Evolutionary conservation across 2,113 vertebrate genomes (phyloP).

Genomic region (Pipra filicauda): DNA sequence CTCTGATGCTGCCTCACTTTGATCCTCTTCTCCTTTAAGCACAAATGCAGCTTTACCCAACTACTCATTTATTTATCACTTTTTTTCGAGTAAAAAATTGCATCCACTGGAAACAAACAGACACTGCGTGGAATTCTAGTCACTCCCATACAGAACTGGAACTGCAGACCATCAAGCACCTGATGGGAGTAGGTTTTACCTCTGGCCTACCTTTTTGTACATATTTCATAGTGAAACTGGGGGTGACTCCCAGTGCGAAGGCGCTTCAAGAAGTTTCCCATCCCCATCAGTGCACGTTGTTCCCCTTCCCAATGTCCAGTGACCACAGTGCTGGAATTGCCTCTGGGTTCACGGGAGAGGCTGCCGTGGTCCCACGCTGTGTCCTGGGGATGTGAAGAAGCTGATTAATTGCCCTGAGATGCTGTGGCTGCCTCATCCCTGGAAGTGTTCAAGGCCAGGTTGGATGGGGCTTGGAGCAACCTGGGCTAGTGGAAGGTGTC

Average conservation of each 20-base stretch:
- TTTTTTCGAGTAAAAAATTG: constrained; percentile 25
- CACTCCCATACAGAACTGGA: constrained; percentile 6
- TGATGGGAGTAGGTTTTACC: neutral
- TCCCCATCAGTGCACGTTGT: fast-evolving
- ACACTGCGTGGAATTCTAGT: constrained; percentile 4
- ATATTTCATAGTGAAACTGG: neutral
- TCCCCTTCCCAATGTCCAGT: fast-evolving
- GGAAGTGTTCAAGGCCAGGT: neutral
- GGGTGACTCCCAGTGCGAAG: neutral
- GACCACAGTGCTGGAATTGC: fast-evolving
- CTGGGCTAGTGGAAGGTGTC: neutral
- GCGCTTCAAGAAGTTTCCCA: fast-evolving
- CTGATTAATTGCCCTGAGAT: neutral
- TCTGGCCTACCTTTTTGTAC: neutral
- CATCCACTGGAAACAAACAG: constrained; percentile 13
- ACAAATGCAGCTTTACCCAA: constrained; percentile 1
- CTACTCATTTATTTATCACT: constrained; percentile 46
- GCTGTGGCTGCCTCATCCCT: neutral
- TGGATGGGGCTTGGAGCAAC: fast-evolving
- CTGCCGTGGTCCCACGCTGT: neutral
- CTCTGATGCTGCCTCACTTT: neutral
- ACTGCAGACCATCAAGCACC: constrained; percentile 2
- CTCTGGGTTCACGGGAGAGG: neutral
- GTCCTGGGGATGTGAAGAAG: neutral
- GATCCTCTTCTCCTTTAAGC: constrained; percentile 13